Conservation (phyloP, 2,113 vertebrate genomes). For the Heterotilapia buettikoferi region DNA sequence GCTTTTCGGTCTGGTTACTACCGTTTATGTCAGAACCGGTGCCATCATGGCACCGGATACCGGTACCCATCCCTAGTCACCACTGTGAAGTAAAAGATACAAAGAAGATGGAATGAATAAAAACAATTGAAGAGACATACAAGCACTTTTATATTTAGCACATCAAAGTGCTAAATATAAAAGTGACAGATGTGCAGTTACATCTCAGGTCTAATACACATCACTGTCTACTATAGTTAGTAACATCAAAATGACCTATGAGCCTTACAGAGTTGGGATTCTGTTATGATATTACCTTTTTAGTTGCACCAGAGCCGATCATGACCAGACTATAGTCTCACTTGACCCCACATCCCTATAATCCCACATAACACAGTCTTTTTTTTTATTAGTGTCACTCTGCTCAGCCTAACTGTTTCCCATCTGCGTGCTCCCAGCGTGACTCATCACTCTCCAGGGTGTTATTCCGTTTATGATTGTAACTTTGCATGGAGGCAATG, state of each 20-base stretch:
- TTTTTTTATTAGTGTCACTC: not conserved
- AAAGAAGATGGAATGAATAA: not conserved
- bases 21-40: too few species aligned
- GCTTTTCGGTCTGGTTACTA: too few species aligned
- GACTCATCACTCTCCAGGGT: constrained; percentile 48
- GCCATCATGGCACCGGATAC: too few species aligned
- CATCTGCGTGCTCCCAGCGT: constrained; percentile 17
- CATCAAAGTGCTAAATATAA: not conserved
- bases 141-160: not conserved
- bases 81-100: not conserved
- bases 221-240: not conserved
- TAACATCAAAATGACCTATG: not conserved
- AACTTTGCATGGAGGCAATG: constrained; percentile 11
- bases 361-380: not conserved
- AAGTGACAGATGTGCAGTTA: not conserved
- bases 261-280: not conserved
- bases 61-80: too few species aligned
- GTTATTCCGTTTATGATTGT: constrained; percentile 31
- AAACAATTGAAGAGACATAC: not conserved
- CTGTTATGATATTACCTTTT: not conserved
- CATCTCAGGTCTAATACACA: not conserved
- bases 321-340: not conserved
- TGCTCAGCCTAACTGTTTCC: not conserved
- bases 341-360: not conserved
- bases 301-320: not conserved